These are phyloP conservation scores for Entosphenus tridentatus DNA, from an alignment of 2,113 vertebrate genomes.

Conservation along the genomic window DNA sequence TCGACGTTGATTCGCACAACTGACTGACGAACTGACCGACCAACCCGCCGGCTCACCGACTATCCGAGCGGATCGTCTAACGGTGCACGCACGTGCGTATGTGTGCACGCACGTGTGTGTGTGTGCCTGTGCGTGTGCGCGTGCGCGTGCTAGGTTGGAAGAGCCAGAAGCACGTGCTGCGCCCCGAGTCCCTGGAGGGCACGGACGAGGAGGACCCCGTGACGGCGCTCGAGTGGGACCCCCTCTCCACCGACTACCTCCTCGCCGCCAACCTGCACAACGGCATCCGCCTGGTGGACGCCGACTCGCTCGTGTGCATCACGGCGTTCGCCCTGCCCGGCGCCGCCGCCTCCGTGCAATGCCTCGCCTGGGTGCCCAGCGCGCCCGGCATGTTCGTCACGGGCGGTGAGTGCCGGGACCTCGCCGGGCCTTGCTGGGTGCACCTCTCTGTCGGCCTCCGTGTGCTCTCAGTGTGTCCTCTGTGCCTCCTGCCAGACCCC, in stretches of 20 bases:
- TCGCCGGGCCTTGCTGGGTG: background rate
- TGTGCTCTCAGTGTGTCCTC: no score
- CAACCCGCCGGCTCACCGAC: no score
- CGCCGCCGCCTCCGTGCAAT: slow-evolving; percentile 60
- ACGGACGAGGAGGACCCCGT: slow-evolving; percentile 83
- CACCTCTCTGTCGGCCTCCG: no score
- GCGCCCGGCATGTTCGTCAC: slow-evolving; percentile 98
- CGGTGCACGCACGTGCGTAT: no score
- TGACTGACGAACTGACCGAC: no score
- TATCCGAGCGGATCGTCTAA: no score
- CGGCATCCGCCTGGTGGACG: slow-evolving; percentile 67
- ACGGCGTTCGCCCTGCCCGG: slow-evolving; percentile 60
- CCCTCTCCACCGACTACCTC: slow-evolving; percentile 63
- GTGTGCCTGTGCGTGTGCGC: no score
- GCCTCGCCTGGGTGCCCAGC: slow-evolving; percentile 76
- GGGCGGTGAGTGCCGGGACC: slow-evolving; percentile 29
- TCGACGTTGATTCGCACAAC: background rate
- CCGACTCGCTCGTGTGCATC: slow-evolving; percentile 56
- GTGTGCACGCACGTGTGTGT: no score
- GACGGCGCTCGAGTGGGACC: slow-evolving; percentile 85
- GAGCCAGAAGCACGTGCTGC: slow-evolving; percentile 69
- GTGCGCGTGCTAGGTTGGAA: slow-evolving; percentile 34
- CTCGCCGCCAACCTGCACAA: slow-evolving; percentile 76
- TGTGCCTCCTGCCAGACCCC: no score
- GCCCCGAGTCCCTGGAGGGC: slow-evolving; percentile 65